phyloP scores from a whole-genome alignment of 2,113 vertebrate species.

The Cavia aperea region DNA sequence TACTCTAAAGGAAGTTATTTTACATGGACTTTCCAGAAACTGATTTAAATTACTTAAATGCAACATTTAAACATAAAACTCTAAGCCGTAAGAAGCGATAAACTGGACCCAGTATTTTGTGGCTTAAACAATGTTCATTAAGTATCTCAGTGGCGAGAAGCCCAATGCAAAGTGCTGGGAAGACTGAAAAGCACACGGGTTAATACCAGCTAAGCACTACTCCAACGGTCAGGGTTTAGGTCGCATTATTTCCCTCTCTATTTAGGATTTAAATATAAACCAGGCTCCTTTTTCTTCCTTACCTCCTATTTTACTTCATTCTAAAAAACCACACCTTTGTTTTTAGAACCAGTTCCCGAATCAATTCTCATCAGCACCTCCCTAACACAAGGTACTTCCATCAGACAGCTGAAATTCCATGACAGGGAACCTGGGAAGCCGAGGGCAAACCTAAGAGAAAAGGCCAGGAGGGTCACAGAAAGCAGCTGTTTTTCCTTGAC shows the following conservation, averaged over 20 bases:
- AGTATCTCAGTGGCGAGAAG: background rate
- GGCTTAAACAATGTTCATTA: background rate
- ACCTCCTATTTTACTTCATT: background rate
- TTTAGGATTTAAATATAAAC: background rate
- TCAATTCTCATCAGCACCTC: background rate
- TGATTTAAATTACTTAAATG: background rate
- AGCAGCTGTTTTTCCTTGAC: slow-evolving; percentile 22
- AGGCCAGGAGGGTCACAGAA: slow-evolving; percentile 35
- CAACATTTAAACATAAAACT: slow-evolving; percentile 31
- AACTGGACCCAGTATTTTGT: background rate
- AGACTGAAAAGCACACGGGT: background rate
- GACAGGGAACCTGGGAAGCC: background rate
- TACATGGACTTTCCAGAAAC: background rate
- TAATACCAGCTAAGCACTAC: background rate
- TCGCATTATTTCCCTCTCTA: background rate
- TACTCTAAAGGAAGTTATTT: background rate
- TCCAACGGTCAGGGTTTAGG: background rate
- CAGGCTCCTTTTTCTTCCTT: background rate
- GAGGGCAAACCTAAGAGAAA: background rate
- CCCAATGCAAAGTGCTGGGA: background rate
- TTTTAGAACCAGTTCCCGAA: background rate
- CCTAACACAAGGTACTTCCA: background rate
- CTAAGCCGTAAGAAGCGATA: background rate
- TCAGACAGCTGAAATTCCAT: background rate
- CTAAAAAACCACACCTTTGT: background rate